phyloP scores from a whole-genome alignment of 1,140 invertebrate genomes.

The Drosophila insularis region DNA sequence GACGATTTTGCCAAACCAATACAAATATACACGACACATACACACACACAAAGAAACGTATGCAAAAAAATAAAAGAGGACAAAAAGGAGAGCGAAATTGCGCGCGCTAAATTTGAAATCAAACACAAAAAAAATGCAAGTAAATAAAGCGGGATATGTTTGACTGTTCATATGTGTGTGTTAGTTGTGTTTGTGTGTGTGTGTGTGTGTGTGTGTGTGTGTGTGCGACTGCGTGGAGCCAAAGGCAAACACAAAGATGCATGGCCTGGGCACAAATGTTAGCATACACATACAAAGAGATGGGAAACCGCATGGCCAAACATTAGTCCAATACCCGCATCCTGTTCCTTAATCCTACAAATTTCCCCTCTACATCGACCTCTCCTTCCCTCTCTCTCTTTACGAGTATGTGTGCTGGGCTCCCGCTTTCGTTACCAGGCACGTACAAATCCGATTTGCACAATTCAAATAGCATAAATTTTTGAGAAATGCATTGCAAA shows the following conservation, averaged over 20 bases:
- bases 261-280: constrained; percentile 63
- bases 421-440: constrained; percentile 18
- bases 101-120: constrained; percentile 76
- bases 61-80: constrained; percentile 39
- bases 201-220: constrained; percentile 29
- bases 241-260: constrained; percentile 69
- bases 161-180: constrained; percentile 15
- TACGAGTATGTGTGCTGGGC: background rate
- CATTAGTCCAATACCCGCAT: constrained; percentile 64
- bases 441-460: constrained; percentile 78
- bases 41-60: constrained; percentile 22
- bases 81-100: constrained; percentile 47
- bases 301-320: constrained; percentile 66
- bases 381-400: background rate
- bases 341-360: background rate
- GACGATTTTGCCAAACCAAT: constrained; percentile 70
- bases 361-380: background rate
- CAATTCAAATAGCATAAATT: constrained; percentile 75
- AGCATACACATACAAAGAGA: constrained; percentile 48
- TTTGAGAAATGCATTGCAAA: constrained; percentile 52
- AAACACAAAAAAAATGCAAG: constrained; percentile 67
- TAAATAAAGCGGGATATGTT: constrained; percentile 59
- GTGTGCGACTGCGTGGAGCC: constrained; percentile 70
- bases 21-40: constrained; percentile 27
- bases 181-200: constrained; percentile 19